Evolutionary conservation across 2,113 vertebrate genomes (phyloP).

Genomic region (Serilophus lunatus): DNA sequence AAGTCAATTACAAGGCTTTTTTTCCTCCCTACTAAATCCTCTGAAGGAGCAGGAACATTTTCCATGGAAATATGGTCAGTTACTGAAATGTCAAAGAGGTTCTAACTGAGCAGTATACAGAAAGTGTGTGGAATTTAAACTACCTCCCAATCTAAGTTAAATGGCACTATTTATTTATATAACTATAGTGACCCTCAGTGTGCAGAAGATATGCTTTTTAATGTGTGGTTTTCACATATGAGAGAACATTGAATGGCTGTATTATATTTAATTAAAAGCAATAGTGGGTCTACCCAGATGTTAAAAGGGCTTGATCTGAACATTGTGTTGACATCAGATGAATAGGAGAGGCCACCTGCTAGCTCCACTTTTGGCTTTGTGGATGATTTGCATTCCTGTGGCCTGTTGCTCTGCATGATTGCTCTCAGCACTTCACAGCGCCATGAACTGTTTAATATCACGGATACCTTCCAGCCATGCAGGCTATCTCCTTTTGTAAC

Average conservation of each 20-base stretch:
- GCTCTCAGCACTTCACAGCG: slow-evolving; percentile 87
- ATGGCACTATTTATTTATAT: slow-evolving; percentile 80
- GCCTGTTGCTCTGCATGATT: slow-evolving; percentile 89
- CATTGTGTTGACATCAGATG: slow-evolving; percentile 85
- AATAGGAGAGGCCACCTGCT: slow-evolving; percentile 93
- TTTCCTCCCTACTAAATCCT: background rate
- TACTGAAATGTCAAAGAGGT: slow-evolving; percentile 44
- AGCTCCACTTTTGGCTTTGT: slow-evolving; percentile 83
- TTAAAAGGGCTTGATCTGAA: slow-evolving; percentile 80
- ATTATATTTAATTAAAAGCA: slow-evolving; percentile 91
- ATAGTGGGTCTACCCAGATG: slow-evolving; percentile 81
- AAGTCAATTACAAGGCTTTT: slow-evolving; percentile 49
- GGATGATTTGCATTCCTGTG: slow-evolving; percentile 95
- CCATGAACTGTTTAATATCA: slow-evolving; percentile 87
- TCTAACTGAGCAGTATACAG: slow-evolving; percentile 65
- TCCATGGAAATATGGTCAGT: slow-evolving; percentile 66
- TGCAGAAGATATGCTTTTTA: slow-evolving; percentile 76
- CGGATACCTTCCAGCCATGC: slow-evolving; percentile 81
- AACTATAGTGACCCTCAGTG: slow-evolving; percentile 75
- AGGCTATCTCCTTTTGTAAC: slow-evolving; percentile 76
- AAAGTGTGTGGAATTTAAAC: slow-evolving; percentile 74
- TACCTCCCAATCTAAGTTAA: slow-evolving; percentile 70
- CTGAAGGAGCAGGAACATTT: slow-evolving; percentile 51
- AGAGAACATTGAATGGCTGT: slow-evolving; percentile 77
- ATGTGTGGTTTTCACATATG: slow-evolving; percentile 71